A percentile compares a stretch with the other conserved stretches of the same genome.
These are phyloP conservation scores for Cremastinae sp. DNA, from an alignment of 2,888 invertebrate species.

Conservation along the genomic window DNA sequence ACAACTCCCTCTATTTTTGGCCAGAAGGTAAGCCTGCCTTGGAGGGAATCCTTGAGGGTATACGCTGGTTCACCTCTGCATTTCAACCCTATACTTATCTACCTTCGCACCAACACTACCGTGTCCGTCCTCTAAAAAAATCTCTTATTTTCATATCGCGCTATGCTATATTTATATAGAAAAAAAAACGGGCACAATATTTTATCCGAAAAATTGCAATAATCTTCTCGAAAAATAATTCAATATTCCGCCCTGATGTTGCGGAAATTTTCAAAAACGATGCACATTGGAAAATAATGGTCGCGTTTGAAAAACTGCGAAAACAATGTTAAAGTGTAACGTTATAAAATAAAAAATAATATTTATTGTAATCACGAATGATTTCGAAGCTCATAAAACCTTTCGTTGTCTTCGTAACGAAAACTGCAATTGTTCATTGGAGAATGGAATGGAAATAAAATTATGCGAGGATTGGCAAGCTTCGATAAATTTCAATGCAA, in stretches of 20 bases:
- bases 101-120: conserved; percentile 63
- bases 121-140: conserved; percentile 6
- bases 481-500: no score
- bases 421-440: no score
- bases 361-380: no score
- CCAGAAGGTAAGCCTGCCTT: conserved; percentile 58
- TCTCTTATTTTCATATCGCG: conserved; percentile 11
- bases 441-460: no score
- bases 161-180: conserved; percentile 11
- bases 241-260: not conserved
- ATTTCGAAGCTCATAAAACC: no score
- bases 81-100: conserved; percentile 79
- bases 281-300: no score
- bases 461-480: no score
- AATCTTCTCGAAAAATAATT: not conserved
- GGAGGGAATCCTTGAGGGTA: conserved; percentile 58
- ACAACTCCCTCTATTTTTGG: conserved; percentile 51
- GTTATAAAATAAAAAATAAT: no score
- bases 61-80: conserved; percentile 65
- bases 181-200: not conserved
- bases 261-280: not conserved
- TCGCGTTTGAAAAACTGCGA: no score
- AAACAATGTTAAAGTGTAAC: no score
- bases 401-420: no score
- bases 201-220: conserved; percentile 2